A percentile compares a stretch with the other conserved stretches of the same genome.
phyloP scores from a whole-genome alignment of 2,113 vertebrate species.

The Rhinichthys klamathensis region DNA sequence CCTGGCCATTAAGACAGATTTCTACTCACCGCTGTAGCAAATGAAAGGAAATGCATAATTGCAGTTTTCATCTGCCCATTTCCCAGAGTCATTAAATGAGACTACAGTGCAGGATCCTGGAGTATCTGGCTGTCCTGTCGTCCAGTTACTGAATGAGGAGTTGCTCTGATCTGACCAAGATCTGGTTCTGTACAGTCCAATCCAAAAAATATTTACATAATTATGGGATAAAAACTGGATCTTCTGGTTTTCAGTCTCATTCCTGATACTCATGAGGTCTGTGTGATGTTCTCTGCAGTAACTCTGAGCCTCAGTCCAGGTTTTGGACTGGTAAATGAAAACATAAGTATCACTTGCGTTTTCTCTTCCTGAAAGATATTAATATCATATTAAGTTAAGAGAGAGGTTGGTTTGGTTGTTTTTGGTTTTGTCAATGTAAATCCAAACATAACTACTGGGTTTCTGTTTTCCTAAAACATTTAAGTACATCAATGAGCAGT shows the following conservation, averaged over 20 bases:
- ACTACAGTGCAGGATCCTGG: conserved; percentile 15
- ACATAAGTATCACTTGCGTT: too few relatives aligned
- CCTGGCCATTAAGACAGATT: neutral
- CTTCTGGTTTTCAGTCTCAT: conserved; percentile 23
- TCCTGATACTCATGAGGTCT: conserved; percentile 37
- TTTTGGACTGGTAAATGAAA: too few relatives aligned
- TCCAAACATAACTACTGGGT: neutral
- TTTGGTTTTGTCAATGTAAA: too few relatives aligned
- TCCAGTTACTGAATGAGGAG: conserved; percentile 45
- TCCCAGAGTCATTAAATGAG: conserved; percentile 1
- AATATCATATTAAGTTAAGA: too few relatives aligned
- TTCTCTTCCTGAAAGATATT: too few relatives aligned
- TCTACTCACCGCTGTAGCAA: conserved; percentile 32
- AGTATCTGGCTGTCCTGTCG: neutral
- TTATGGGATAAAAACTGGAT: neutral
- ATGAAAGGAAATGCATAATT: neutral
- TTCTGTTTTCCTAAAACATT: conserved; percentile 4
- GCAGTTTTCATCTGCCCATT: conserved; percentile 28
- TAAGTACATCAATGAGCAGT: too few relatives aligned
- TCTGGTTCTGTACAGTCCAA: conserved; percentile 47
- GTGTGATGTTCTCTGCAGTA: conserved; percentile 44
- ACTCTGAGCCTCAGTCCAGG: conserved; percentile 37
- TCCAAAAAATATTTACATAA: too few relatives aligned
- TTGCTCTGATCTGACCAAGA: conserved; percentile 49
- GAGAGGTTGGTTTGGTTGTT: too few relatives aligned